These are phyloP conservation scores for Chloropsis cyanopogon DNA, from an alignment of 2,113 vertebrate species.

Conservation along the genomic window DNA sequence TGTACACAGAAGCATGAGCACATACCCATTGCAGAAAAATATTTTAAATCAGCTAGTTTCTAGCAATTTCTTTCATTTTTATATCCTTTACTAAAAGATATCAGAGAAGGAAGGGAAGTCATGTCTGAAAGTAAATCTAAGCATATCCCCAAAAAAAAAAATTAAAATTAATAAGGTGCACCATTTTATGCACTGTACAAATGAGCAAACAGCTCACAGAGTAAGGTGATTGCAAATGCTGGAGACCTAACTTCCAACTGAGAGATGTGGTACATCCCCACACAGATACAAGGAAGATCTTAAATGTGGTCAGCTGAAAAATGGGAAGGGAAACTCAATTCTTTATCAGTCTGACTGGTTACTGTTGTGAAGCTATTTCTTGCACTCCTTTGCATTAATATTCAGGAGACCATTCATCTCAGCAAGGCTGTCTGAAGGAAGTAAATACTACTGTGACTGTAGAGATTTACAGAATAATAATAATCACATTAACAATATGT, in stretches of 20 bases:
- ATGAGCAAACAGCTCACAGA: neutral
- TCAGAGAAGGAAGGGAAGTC: neutral
- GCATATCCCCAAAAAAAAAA: neutral
- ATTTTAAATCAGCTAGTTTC: neutral
- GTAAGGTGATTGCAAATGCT: neutral
- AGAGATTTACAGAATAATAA: neutral
- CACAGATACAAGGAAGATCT: neutral
- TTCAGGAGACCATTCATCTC: neutral
- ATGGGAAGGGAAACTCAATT: neutral
- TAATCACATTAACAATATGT: neutral
- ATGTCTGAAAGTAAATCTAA: neutral
- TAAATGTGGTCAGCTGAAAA: neutral
- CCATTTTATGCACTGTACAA: neutral
- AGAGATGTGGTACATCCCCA: neutral
- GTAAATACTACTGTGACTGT: neutral
- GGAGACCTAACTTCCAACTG: neutral
- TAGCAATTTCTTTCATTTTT: neutral
- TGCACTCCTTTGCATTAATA: neutral
- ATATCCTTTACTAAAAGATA: neutral
- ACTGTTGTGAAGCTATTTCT: neutral
- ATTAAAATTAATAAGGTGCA: neutral
- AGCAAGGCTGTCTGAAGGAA: neutral
- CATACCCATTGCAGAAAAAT: neutral
- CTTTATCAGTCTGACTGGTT: neutral
- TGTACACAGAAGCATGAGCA: neutral